Evolutionary conservation across 2,797 vertebrate species (phyloP).

Genomic region (Rousettus madagascariensis): DNA sequence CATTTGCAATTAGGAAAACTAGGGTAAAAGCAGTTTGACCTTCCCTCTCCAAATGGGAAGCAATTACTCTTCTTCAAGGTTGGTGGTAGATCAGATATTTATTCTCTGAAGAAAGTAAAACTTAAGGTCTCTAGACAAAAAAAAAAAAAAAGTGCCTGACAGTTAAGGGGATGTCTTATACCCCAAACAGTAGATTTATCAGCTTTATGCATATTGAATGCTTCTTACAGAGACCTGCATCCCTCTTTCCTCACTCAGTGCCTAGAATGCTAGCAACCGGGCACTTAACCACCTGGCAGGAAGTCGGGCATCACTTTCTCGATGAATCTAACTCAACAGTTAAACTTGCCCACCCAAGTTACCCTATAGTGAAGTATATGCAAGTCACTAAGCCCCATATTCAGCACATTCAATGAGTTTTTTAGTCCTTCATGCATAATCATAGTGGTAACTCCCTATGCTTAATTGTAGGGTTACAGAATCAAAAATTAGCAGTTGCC

Average conservation of each 20-base stretch:
- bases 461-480: not conserved
- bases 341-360: not conserved
- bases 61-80: not conserved
- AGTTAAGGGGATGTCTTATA: not conserved
- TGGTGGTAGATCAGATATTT: not conserved
- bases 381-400: not conserved
- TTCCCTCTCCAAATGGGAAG: not conserved
- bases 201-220: not conserved
- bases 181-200: not conserved
- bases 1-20: not conserved
- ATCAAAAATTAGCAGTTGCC: not conserved
- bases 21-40: not conserved
- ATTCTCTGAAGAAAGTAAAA: not conserved
- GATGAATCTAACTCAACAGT: not conserved
- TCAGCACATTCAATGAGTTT: not conserved
- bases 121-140: not conserved
- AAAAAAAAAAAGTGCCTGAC: not conserved
- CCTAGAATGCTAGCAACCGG: not conserved
- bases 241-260: not conserved
- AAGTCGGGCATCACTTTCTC: not conserved
- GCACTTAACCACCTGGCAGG: not conserved
- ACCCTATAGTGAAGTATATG: not conserved
- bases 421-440: not conserved
- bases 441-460: not conserved
- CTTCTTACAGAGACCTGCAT: not conserved